Evolutionary conservation across 2,888 invertebrate species (phyloP).

Genomic region (Erpobdella octoculata): DNA sequence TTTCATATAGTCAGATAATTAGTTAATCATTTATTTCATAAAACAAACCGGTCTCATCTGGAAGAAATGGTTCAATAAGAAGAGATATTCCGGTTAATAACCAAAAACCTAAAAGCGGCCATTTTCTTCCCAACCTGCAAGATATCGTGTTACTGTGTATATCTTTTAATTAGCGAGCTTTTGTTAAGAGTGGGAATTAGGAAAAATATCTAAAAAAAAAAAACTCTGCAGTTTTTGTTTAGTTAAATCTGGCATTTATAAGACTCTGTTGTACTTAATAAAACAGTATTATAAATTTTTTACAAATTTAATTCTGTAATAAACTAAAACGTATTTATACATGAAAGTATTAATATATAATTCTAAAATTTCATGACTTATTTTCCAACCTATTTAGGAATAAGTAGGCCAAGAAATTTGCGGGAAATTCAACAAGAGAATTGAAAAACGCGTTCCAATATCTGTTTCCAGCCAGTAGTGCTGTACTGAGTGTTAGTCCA

Average conservation of each 20-base stretch:
- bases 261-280: too few relatives aligned
- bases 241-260: too few relatives aligned
- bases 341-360: not conserved
- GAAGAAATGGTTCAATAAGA: constrained; percentile 30
- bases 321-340: not conserved
- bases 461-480: constrained; percentile 35
- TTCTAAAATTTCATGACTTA: not conserved
- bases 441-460: constrained; percentile 38
- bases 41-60: constrained; percentile 28
- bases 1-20: too few relatives aligned
- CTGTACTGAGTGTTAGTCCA: constrained; percentile 38
- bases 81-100: constrained; percentile 43
- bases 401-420: constrained; percentile 35
- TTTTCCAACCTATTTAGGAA: constrained; percentile 31
- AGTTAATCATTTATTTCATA: not conserved
- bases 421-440: constrained; percentile 38
- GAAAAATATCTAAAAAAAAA: too few relatives aligned
- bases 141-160: not conserved
- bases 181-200: too few relatives aligned
- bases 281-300: not conserved
- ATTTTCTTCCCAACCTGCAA: constrained; percentile 36
- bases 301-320: too few relatives aligned
- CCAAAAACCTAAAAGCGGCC: constrained; percentile 35
- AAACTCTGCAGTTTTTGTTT: too few relatives aligned
- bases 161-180: too few relatives aligned